Percentiles rank a stretch among this genome's conserved stretches.
Evolutionary conservation across 2,888 invertebrate species (phyloP).

Genomic region (Proisotoma minuta): DNA sequence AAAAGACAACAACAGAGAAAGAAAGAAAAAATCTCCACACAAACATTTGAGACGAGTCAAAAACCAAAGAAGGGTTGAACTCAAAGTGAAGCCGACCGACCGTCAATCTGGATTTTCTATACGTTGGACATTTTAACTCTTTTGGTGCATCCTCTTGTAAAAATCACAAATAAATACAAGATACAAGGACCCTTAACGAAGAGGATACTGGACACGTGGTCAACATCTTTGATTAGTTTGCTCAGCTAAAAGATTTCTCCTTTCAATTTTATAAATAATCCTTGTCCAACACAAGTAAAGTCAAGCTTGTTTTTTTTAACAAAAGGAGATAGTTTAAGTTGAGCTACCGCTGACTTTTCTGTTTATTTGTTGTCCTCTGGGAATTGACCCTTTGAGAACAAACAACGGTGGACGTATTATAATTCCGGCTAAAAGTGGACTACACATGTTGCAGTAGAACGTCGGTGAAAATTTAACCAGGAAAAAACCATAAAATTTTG

Average conservation of each 20-base stretch:
- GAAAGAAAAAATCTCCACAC: too few species aligned
- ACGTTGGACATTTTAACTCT: not conserved
- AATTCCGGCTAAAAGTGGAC: too few species aligned
- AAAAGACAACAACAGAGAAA: not conserved
- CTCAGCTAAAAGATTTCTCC: too few species aligned
- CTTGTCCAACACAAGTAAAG: too few species aligned
- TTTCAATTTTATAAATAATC: too few species aligned
- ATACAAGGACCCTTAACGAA: too few species aligned
- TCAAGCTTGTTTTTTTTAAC: not conserved
- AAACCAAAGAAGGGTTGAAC: not conserved
- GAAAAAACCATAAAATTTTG: too few species aligned
- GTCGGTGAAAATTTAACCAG: too few species aligned
- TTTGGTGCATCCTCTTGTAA: not conserved
- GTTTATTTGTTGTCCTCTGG: not conserved
- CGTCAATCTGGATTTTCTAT: not conserved
- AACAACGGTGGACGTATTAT: too few species aligned
- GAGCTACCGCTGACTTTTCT: not conserved
- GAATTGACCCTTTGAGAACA: not conserved
- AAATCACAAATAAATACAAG: not conserved
- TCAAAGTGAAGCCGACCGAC: conserved; percentile 1
- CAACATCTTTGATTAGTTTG: too few species aligned
- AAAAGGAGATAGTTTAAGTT: not conserved
- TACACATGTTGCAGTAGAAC: too few species aligned
- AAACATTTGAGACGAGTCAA: not conserved
- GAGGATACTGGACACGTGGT: too few species aligned